phyloP scores from a whole-genome alignment of 2,888 invertebrate genomes.

The Isotomurus palustris region DNA sequence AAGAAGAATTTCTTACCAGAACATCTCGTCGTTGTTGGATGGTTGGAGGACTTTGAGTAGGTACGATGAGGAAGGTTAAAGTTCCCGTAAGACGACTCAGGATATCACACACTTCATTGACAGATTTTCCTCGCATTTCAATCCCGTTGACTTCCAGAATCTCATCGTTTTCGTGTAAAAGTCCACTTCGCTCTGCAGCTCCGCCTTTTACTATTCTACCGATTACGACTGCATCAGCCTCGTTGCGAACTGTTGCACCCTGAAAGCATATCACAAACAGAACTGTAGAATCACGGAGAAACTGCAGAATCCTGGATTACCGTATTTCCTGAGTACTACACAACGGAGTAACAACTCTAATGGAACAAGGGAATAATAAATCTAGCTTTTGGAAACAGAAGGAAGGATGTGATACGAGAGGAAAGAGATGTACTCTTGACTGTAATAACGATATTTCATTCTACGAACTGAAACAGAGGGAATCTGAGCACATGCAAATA shows the following conservation, averaged over 20 bases:
- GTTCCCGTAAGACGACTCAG: conserved; percentile 90
- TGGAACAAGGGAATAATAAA: too few species aligned
- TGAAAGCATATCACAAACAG: conserved; percentile 15
- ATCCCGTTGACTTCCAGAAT: conserved; percentile 93
- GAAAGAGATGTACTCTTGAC: too few species aligned
- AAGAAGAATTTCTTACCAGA: conserved; percentile 45
- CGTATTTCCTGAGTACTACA: too few species aligned
- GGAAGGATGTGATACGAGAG: too few species aligned
- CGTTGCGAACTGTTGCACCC: conserved; percentile 50
- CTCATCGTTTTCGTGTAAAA: conserved; percentile 95
- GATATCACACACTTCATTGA: conserved; percentile 96
- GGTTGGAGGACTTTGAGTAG: conserved; percentile 58
- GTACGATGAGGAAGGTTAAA: conserved; percentile 81
- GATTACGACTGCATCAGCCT: conserved; percentile 92
- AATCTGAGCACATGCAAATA: too few species aligned
- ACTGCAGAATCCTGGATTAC: too few species aligned
- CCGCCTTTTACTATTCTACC: conserved; percentile 95
- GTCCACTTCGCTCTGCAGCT: conserved; percentile 90
- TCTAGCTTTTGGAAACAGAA: too few species aligned
- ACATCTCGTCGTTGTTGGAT: conserved; percentile 45
- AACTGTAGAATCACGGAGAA: conserved; percentile 10
- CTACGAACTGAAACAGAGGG: too few species aligned
- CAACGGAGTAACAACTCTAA: too few species aligned
- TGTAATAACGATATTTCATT: too few species aligned
- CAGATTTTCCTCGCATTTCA: conserved; percentile 91